Conservation (phyloP, 2,113 vertebrate genomes). For the Sander lucioperca region DNA sequence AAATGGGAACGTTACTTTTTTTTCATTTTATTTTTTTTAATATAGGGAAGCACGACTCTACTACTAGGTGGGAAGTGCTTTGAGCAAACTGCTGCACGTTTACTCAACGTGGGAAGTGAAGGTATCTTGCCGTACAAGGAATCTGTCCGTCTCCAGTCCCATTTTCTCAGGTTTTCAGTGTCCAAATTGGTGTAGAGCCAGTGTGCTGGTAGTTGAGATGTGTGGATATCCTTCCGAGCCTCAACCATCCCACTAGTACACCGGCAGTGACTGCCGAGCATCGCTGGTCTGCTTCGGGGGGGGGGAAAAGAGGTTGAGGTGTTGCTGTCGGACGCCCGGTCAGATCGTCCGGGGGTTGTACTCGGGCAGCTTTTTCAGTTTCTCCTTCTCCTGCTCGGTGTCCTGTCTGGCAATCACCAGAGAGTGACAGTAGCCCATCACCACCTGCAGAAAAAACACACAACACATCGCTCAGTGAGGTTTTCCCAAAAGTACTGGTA, state of each 20-base stretch:
- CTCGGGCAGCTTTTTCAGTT: slow-evolving; percentile 92
- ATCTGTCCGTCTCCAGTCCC: slow-evolving; percentile 27
- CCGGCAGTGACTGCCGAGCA: slow-evolving; percentile 50
- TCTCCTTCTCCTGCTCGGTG: slow-evolving; percentile 89
- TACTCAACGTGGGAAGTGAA: slow-evolving; percentile 32
- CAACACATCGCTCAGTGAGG: not conserved
- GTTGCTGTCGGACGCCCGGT: slow-evolving; percentile 47
- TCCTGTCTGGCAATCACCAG: slow-evolving; percentile 93
- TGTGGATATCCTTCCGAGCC: slow-evolving; percentile 54
- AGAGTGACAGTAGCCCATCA: slow-evolving; percentile 94
- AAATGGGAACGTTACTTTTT: slow-evolving; percentile 58
- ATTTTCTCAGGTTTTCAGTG: slow-evolving; percentile 35
- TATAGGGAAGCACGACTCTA: slow-evolving; percentile 60
- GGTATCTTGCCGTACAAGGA: slow-evolving; percentile 22
- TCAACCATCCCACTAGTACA: slow-evolving; percentile 35
- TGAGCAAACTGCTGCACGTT: slow-evolving; percentile 56
- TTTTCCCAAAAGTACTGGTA: too few species aligned
- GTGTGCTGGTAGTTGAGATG: slow-evolving; percentile 67
- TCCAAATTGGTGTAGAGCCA: slow-evolving; percentile 55
- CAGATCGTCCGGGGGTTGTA: slow-evolving; percentile 96
- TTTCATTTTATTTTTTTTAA: too few species aligned
- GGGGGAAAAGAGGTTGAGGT: slow-evolving; percentile 23
- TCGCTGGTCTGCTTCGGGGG: slow-evolving; percentile 62
- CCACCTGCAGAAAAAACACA: slow-evolving; percentile 85
- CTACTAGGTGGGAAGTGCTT: slow-evolving; percentile 68